Evolutionary conservation across 2,113 vertebrate genomes (phyloP).

Genomic region (Lepisosteus oculatus): DNA sequence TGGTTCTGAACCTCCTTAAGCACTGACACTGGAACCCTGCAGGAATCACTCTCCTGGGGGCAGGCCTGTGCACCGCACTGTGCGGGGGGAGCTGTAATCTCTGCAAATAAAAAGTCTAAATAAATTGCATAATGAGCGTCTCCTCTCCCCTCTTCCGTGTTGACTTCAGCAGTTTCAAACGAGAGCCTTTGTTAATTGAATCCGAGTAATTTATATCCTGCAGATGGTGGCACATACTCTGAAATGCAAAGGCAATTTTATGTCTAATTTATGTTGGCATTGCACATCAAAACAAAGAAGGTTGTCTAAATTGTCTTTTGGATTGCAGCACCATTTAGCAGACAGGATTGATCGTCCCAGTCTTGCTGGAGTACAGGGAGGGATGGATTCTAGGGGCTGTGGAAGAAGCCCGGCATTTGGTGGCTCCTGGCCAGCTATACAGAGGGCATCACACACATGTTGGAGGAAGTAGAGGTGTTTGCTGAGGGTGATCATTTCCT

Average conservation of each 20-base stretch:
- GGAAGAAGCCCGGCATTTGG: no score
- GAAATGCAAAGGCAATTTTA: constrained; percentile 33
- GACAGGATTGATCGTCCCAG: constrained; percentile 30
- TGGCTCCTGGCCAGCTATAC: no score
- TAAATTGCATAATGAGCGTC: constrained; percentile 16
- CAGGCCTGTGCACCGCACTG: neutral
- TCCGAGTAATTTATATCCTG: constrained; percentile 28
- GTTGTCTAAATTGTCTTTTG: constrained; percentile 24
- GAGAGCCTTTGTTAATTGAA: constrained; percentile 32
- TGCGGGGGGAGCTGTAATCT: constrained; percentile 8
- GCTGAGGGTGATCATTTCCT: constrained; percentile 33
- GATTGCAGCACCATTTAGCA: constrained; percentile 26
- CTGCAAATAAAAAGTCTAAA: neutral
- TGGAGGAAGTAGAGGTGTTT: neutral
- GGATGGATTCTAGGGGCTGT: no score
- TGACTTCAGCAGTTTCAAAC: constrained; percentile 31
- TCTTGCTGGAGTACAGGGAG: neutral
- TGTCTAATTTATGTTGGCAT: constrained; percentile 36
- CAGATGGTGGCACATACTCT: constrained; percentile 29
- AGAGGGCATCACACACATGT: no score
- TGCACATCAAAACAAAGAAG: constrained; percentile 30
- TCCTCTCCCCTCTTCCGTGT: constrained; percentile 1
- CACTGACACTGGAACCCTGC: constrained; percentile 15
- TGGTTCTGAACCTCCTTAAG: constrained; percentile 15
- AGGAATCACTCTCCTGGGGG: neutral